Base-by-base conservation (phyloP, 2,797 vertebrate species). In the Macropus fuliginosus region DNA sequence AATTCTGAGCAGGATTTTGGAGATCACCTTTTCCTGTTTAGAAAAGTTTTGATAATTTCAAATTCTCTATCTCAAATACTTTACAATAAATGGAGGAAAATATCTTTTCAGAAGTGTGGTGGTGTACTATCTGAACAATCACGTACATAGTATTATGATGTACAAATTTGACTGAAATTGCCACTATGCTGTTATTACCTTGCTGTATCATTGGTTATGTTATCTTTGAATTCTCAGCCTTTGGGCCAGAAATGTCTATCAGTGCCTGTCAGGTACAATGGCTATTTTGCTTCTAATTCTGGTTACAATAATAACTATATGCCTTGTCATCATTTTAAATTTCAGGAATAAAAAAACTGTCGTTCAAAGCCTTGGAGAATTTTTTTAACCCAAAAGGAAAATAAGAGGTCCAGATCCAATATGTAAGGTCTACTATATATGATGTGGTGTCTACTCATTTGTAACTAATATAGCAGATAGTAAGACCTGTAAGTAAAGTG, bases 171-270 rank as follows among this genome's bases (percentile, higher is more conserved):
- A 92, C 66, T 92, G 92, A 95, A 93, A 95, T 96, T 97, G 95
- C 95, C 94, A 94, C 92, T 0, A 0, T 34, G 0, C 50, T 97
- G 90, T 92, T 74, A 52, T 56, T 29, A 24, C 97, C 97, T 97
- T 0, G 0, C 81, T 92, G n/a, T 89, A 46, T 1, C 0, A 24
- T 59, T 1, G 74, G 0, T 29, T 66, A 91, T 12, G 16, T 95
- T 94, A 93, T 81, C 40, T 95, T 97, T 95, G 50, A 90, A 96
- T 95, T 90, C 57, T 92, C 97, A 96, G 91, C 13, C 40, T 2
- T 0, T 91, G 90, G 95, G 95, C 94, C 0, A 2, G 96, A 97
- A 91, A 91, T 1, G 3, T 81, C 21, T 81, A 9, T 90, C 95
- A 57, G 91, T 57, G 31, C 74, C 90, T 98, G 56, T 93, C 18